Percentiles rank a stretch among this genome's conserved stretches.
Evolutionary conservation across 2,113 vertebrate species (phyloP).

Genomic region (Agapornis roseicollis): DNA sequence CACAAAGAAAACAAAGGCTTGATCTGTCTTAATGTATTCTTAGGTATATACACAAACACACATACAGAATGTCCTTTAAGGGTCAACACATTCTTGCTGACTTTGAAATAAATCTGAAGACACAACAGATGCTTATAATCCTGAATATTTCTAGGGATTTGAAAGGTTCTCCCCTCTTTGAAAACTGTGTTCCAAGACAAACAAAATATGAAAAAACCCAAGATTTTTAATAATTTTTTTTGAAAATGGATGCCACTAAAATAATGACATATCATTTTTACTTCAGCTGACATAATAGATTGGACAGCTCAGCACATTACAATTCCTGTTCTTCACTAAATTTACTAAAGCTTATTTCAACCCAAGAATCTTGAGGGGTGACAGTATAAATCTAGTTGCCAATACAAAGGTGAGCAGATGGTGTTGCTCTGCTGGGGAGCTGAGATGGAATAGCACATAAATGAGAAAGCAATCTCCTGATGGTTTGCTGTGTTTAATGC

Average conservation of each 20-base stretch:
- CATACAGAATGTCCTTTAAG: background rate
- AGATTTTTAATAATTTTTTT: background rate
- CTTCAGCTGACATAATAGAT: background rate
- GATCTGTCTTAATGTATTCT: background rate
- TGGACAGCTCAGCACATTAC: background rate
- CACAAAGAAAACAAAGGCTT: background rate
- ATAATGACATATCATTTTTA: background rate
- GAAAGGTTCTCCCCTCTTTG: background rate
- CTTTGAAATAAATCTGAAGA: background rate
- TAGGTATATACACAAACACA: background rate
- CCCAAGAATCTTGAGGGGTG: background rate
- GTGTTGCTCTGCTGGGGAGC: slow-evolving; percentile 4
- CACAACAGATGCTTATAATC: background rate
- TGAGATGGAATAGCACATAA: slow-evolving; percentile 22
- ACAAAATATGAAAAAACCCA: background rate
- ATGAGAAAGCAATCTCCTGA: slow-evolving; percentile 35
- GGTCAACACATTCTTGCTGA: background rate
- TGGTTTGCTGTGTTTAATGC: slow-evolving; percentile 36
- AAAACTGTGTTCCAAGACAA: background rate
- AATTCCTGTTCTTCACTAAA: background rate
- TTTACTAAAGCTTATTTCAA: background rate
- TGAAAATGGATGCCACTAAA: background rate
- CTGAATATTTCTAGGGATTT: background rate
- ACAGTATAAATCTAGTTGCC: slow-evolving; percentile 5
- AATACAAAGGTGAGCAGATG: slow-evolving; percentile 16